Evolutionary conservation across 1,140 invertebrate species (phyloP).

Genomic region (Parasteatoda tepidariorum): DNA sequence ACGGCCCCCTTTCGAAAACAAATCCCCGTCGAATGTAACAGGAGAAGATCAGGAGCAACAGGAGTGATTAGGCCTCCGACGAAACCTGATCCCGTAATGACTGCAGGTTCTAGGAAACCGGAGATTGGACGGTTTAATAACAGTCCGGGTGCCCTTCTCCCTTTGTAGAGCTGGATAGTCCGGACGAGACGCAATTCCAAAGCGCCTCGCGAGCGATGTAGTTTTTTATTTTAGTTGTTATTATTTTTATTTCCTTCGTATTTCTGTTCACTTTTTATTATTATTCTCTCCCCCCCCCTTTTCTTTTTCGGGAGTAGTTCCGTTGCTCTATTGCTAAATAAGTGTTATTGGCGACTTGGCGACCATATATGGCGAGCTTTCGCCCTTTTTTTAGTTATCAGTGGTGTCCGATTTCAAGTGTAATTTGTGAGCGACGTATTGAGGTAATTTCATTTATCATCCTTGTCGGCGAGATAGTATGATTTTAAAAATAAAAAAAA

Average conservation of each 20-base stretch:
- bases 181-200: slow-evolving; percentile 42
- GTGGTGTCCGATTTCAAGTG: neutral
- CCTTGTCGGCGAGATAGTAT: no score
- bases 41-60: slow-evolving; percentile 47
- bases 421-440: no score
- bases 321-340: neutral
- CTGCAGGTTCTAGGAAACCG: slow-evolving; percentile 57
- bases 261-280: neutral
- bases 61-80: slow-evolving; percentile 54
- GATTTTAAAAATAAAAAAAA: no score
- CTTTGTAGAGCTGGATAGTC: slow-evolving; percentile 20
- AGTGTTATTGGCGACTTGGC: neutral
- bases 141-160: slow-evolving; percentile 48
- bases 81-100: slow-evolving; percentile 59
- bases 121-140: slow-evolving; percentile 57
- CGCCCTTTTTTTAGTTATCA: slow-evolving; percentile 20
- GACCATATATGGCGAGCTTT: slow-evolving; percentile 25
- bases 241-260: slow-evolving; percentile 1
- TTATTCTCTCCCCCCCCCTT: slow-evolving; percentile 13
- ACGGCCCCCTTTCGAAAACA: slow-evolving; percentile 45
- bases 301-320: neutral
- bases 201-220: slow-evolving; percentile 12
- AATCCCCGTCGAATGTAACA: slow-evolving; percentile 55
- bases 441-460: no score
- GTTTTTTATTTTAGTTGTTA: neutral